Percentiles rank a stretch among this genome's conserved stretches.
Evolutionary conservation across 1,140 invertebrate genomes (phyloP).

Genomic region (Nilaparvata lugens): DNA sequence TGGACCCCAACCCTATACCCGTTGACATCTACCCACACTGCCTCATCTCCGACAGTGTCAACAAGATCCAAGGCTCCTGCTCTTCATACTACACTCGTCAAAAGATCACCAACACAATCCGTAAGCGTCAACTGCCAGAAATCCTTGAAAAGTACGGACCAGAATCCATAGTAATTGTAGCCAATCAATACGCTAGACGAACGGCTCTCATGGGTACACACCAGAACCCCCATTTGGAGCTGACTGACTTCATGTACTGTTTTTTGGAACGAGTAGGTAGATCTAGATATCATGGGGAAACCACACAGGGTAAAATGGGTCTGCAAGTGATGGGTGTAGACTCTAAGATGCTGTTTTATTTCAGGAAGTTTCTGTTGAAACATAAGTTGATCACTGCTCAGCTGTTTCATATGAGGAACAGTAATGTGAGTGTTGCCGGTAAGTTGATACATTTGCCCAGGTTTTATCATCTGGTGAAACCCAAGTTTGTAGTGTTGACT

Average conservation of each 20-base stretch:
- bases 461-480: conserved; percentile 48
- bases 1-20: conserved; percentile 43
- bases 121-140: conserved; percentile 35
- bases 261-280: conserved; percentile 70
- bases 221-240: conserved; percentile 41
- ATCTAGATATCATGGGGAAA: conserved; percentile 55
- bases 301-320: conserved; percentile 54
- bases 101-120: conserved; percentile 37
- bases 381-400: conserved; percentile 56
- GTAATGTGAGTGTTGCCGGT: conserved; percentile 36
- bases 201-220: conserved; percentile 44
- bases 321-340: conserved; percentile 43
- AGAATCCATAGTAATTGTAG: conserved; percentile 56
- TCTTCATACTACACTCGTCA: conserved; percentile 44
- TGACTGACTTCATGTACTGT: conserved; percentile 53
- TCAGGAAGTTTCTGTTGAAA: conserved; percentile 48
- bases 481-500: conserved; percentile 43
- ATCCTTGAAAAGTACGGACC: conserved; percentile 45
- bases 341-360: conserved; percentile 57
- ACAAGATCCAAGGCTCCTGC: conserved; percentile 57
- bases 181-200: conserved; percentile 50
- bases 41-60: conserved; percentile 43
- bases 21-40: conserved; percentile 52
- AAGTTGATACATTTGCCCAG: conserved; percentile 48
- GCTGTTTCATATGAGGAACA: conserved; percentile 35